Base-by-base conservation (phyloP, 1,140 invertebrate genomes). In the Lineus longissimus region DNA sequence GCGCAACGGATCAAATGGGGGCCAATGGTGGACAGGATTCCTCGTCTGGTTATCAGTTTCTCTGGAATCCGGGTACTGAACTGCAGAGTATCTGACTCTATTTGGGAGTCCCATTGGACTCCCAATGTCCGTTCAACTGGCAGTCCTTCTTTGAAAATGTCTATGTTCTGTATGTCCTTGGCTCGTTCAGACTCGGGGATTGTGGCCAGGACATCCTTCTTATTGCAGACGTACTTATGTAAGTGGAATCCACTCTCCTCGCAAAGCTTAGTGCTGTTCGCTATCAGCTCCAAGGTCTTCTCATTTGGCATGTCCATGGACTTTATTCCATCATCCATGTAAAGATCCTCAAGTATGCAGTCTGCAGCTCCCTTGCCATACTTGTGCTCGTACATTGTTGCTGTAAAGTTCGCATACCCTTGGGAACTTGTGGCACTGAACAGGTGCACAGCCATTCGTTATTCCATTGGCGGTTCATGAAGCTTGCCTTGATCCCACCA, bases 271-370 rank as follows among this genome's bases (percentile, higher is more conserved):
- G 19, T 2, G 2, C 57, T 19, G 13, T 60, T 27, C 23, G 45
- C 29, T 25, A 63, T 54, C 1, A 66, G 19, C 7, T 59, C 33
- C 19, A 67, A 36, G 2, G 65, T 61, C 15, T 41, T 22, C n/a
- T 36, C 31, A n/a, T n/a, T n/a, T 41, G 23, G 27, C 23, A 13
- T n/a, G 15, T 13, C 19, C 0, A 55, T 31, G 2, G 65, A 57
- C 17, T 61, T 64, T 9, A 67, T 22, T 45, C 65, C 63, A 36
- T 69, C 65, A 66, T 69, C 68, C 17, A 69, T 65, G 55, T 67
- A 70, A 47, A 69, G 62, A 33, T 54, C 59, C 1, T 36, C 36
- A 31, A 30, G 15, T 0, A 69, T 45, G 11, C 59, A 61, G 15
- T 40, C 19, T n/a, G 58, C 45, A 15, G 58, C 67, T 31, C 13